These are phyloP conservation scores for Heliothis subflexa DNA, from an alignment of 1,140 invertebrate genomes.

Conservation along the genomic window DNA sequence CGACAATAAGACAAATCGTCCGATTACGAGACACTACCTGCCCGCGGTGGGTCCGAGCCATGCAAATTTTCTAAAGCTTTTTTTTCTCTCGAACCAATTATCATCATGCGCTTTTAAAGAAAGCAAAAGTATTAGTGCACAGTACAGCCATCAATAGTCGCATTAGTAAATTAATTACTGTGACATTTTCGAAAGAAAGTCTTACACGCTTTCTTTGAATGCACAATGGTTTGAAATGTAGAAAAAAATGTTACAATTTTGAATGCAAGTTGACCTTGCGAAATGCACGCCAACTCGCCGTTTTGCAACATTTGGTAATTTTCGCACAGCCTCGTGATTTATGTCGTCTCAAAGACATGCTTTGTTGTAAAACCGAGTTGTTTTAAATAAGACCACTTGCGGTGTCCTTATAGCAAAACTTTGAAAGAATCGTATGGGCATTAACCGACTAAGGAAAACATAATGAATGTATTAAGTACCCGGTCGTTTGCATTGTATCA, in stretches of 20 bases:
- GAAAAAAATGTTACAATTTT: constrained; percentile 58
- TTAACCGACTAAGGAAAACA: constrained; percentile 56
- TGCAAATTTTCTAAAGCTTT: constrained; percentile 71
- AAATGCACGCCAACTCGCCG: constrained; percentile 51
- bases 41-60: constrained; percentile 74
- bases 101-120: constrained; percentile 73
- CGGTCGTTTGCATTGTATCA: constrained; percentile 53
- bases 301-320: constrained; percentile 80
- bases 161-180: constrained; percentile 81
- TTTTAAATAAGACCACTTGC: constrained; percentile 78
- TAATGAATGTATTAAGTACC: constrained; percentile 61
- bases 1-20: constrained; percentile 85
- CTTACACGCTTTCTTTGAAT: constrained; percentile 65
- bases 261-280: constrained; percentile 69
- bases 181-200: constrained; percentile 72
- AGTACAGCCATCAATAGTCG: constrained; percentile 55
- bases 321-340: constrained; percentile 79
- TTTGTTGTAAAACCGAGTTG: constrained; percentile 73
- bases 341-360: constrained; percentile 61
- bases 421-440: constrained; percentile 55
- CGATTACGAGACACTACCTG: constrained; percentile 84
- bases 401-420: constrained; percentile 72
- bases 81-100: constrained; percentile 54
- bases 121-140: constrained; percentile 79
- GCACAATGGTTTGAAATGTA: constrained; percentile 55